A percentile compares a stretch with the other conserved stretches of the same genome.
These are phyloP conservation scores for Notospermus geniculatus DNA, from an alignment of 1,140 invertebrate genomes.

Conservation along the genomic window DNA sequence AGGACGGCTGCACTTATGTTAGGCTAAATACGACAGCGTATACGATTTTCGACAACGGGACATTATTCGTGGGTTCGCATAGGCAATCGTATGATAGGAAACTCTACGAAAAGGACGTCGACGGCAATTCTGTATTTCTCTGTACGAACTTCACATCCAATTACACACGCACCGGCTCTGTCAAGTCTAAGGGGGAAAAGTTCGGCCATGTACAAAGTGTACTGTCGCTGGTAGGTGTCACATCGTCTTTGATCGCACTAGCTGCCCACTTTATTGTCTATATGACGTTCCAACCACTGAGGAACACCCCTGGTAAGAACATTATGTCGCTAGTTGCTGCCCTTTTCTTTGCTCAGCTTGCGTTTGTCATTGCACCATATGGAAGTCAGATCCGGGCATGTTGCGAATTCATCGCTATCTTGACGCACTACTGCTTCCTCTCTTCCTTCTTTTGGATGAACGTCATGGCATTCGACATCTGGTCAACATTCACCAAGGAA, in stretches of 20 bases:
- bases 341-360: constrained; percentile 55
- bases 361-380: constrained; percentile 52
- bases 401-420: constrained; percentile 48
- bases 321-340: constrained; percentile 55
- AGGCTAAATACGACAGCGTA: constrained; percentile 15
- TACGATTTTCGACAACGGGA: constrained; percentile 14
- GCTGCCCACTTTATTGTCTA: constrained; percentile 48
- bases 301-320: constrained; percentile 59
- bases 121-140: constrained; percentile 9
- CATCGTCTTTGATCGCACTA: constrained; percentile 31
- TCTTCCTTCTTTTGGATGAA: constrained; percentile 63
- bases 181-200: constrained; percentile 12
- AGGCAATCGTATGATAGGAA: constrained; percentile 11
- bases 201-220: constrained; percentile 24
- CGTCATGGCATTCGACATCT: constrained; percentile 62
- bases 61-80: constrained; percentile 7
- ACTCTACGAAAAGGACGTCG: constrained; percentile 10
- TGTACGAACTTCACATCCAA: constrained; percentile 10
- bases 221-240: constrained; percentile 28
- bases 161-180: constrained; percentile 6
- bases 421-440: constrained; percentile 60
- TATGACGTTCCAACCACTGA: constrained; percentile 47
- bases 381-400: background rate
- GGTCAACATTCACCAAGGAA: constrained; percentile 60
- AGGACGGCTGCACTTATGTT: background rate